Evolutionary conservation across 2,113 vertebrate genomes (phyloP).

Genomic region (Puffinus mauretanicus): DNA sequence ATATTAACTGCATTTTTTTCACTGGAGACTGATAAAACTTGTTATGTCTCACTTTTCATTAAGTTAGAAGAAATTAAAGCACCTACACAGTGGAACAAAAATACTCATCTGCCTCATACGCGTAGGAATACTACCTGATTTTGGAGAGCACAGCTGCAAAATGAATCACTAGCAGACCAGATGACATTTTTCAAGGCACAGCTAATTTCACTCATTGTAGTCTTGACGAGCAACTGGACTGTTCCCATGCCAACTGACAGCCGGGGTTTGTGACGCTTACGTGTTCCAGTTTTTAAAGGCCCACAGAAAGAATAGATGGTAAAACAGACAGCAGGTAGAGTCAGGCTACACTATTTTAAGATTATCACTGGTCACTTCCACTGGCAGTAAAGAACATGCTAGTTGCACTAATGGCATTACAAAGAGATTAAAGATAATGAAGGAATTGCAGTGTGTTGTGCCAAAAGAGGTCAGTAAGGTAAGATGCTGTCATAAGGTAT

Average conservation of each 20-base stretch:
- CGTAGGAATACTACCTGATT: background rate
- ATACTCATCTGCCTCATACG: background rate
- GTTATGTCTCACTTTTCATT: background rate
- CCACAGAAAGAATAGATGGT: background rate
- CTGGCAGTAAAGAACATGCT: background rate
- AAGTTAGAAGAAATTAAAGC: background rate
- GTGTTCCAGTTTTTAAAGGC: background rate
- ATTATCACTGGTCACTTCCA: background rate
- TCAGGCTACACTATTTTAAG: background rate
- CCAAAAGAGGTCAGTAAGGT: background rate
- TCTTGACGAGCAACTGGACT: background rate
- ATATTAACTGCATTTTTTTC: background rate
- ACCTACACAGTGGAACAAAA: background rate
- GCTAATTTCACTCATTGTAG: background rate
- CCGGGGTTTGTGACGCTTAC: background rate
- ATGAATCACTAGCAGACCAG: background rate
- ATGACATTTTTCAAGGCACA: background rate
- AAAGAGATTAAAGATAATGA: slow-evolving; percentile 6
- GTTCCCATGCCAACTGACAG: background rate
- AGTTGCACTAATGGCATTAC: background rate
- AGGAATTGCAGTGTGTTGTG: background rate
- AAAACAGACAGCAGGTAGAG: background rate
- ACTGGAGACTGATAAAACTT: background rate
- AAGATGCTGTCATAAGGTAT: background rate
- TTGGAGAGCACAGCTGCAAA: background rate